A percentile compares a stretch with the other conserved stretches of the same genome.
These are phyloP conservation scores for Philotrypesis tridentata DNA, from an alignment of 1,140 invertebrate genomes.

Conservation along the genomic window DNA sequence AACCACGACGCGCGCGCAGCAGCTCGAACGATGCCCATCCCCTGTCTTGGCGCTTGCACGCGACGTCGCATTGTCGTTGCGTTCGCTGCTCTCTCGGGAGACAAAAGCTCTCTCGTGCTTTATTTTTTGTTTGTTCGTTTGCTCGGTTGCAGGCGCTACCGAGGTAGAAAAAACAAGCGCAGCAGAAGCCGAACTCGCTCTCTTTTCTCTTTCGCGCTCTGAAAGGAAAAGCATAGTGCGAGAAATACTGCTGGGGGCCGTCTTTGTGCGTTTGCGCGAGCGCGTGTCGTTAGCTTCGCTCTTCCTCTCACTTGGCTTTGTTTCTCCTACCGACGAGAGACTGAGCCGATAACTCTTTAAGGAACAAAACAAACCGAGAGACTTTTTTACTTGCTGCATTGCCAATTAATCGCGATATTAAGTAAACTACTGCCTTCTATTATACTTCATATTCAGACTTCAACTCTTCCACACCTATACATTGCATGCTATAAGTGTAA, in stretches of 20 bases:
- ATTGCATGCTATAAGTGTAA: too few relatives aligned
- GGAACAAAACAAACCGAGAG: too few relatives aligned
- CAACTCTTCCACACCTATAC: too few relatives aligned
- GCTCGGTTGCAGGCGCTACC: not conserved
- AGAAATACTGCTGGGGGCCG: not conserved
- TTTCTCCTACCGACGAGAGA: not conserved
- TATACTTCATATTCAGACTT: too few relatives aligned
- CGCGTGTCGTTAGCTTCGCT: not conserved
- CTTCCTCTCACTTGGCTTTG: not conserved
- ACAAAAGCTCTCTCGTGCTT: slow-evolving; percentile 16
- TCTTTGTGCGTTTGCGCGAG: not conserved
- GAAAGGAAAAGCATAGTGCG: slow-evolving; percentile 6
- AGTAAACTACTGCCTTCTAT: too few relatives aligned
- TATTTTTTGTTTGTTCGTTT: not conserved
- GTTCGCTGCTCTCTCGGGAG: not conserved
- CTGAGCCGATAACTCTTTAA: too few relatives aligned
- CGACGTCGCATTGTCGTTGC: slow-evolving; percentile 17
- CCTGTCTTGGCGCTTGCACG: slow-evolving; percentile 27
- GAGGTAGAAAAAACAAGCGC: not conserved
- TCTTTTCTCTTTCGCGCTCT: not conserved
- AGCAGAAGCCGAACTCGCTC: not conserved
- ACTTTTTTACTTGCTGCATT: too few relatives aligned
- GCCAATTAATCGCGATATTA: too few relatives aligned
- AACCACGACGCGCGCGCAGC: not conserved
- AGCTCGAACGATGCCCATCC: not conserved